Percentiles rank a stretch among this genome's conserved stretches.
Conservation (phyloP, 2,113 vertebrate species). For the Scytalopus superciliaris region DNA sequence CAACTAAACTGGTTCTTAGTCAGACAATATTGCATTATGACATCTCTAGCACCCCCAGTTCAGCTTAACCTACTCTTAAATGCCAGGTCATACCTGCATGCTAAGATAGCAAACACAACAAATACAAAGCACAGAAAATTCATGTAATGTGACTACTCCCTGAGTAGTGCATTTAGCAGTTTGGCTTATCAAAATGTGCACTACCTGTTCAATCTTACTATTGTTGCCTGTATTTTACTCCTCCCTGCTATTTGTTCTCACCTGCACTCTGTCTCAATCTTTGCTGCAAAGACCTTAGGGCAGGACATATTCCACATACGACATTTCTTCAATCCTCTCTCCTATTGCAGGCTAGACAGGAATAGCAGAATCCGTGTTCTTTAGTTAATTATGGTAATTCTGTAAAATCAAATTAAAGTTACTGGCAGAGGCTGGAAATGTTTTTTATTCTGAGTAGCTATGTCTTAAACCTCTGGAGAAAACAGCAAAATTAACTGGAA, state of each 20-base stretch:
- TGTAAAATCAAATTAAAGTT: not conserved
- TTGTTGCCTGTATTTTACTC: not conserved
- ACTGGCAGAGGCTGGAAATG: not conserved
- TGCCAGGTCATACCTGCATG: not conserved
- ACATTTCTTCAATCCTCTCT: not conserved
- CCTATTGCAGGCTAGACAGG: not conserved
- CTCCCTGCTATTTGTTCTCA: not conserved
- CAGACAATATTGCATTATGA: not conserved
- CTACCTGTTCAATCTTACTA: not conserved
- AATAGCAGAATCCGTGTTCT: not conserved
- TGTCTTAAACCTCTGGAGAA: not conserved
- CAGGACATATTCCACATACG: not conserved
- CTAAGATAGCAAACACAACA: not conserved
- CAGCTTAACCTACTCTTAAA: not conserved
- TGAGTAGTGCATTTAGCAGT: not conserved
- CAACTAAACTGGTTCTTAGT: not conserved
- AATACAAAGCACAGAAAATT: not conserved
- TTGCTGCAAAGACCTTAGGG: not conserved
- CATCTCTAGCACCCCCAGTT: not conserved
- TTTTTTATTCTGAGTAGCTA: not conserved
- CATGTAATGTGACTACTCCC: not conserved
- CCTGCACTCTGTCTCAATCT: not conserved
- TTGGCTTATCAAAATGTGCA: not conserved
- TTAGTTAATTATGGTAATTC: not conserved
- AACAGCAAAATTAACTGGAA: not conserved